phyloP scores from a whole-genome alignment of 2,888 invertebrate species.

The Lasioglossum oenotherae region DNA sequence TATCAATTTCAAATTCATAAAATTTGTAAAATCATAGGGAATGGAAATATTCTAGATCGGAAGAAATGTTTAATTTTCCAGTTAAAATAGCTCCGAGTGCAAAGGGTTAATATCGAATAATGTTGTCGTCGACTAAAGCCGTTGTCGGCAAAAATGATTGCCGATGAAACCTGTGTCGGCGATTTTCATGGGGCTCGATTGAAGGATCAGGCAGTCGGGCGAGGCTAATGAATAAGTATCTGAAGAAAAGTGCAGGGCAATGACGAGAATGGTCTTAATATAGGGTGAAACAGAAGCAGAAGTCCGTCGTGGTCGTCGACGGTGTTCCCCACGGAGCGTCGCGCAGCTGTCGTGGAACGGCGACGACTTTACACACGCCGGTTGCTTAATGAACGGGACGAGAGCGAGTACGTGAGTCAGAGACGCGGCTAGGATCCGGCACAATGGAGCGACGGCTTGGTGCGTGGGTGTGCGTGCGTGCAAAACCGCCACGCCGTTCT shows the following conservation, averaged over 20 bases:
- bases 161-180: too few relatives aligned
- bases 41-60: too few relatives aligned
- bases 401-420: conserved; percentile 58
- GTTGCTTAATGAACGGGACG: conserved; percentile 67
- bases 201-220: not conserved
- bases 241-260: conserved; percentile 39
- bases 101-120: too few relatives aligned
- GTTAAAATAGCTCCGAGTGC: too few relatives aligned
- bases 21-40: too few relatives aligned
- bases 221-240: conserved; percentile 41
- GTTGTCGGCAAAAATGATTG: too few relatives aligned
- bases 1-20: too few relatives aligned
- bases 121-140: too few relatives aligned
- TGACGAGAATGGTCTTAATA: conserved; percentile 63
- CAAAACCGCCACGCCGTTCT: not conserved
- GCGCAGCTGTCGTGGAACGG: conserved; percentile 61
- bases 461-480: conserved; percentile 39
- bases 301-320: not conserved
- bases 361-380: conserved; percentile 51
- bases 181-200: not conserved
- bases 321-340: conserved; percentile 12
- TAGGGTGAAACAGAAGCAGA: not conserved
- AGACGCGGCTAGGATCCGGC: not conserved
- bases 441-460: conserved; percentile 38
- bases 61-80: too few relatives aligned